These are phyloP conservation scores for Ypsolopha sequella DNA, from an alignment of 2,888 invertebrate species.

Conservation along the genomic window DNA sequence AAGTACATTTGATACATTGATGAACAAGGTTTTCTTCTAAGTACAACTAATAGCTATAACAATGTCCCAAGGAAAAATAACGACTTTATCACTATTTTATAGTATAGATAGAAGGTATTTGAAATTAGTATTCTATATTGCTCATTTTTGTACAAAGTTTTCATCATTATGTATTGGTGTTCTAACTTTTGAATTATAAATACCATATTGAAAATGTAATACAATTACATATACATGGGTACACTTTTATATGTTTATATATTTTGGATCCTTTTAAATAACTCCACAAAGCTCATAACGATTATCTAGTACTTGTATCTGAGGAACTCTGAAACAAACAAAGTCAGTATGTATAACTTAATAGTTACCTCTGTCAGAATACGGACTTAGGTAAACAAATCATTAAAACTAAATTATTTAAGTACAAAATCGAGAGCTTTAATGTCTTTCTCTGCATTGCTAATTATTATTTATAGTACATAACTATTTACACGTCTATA, in stretches of 20 bases:
- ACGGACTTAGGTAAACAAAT: not conserved
- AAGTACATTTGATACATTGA: not conserved
- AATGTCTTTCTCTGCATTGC: slow-evolving; percentile 49
- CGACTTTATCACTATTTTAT: slow-evolving; percentile 29
- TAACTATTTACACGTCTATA: slow-evolving; percentile 57
- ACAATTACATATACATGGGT: slow-evolving; percentile 40
- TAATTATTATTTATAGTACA: slow-evolving; percentile 15
- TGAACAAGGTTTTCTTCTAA: slow-evolving; percentile 28
- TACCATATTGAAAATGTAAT: slow-evolving; percentile 30
- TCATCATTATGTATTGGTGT: slow-evolving; percentile 65
- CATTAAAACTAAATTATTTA: slow-evolving; percentile 33
- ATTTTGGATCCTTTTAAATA: slow-evolving; percentile 30
- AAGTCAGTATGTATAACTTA: slow-evolving; percentile 8
- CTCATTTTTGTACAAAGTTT: slow-evolving; percentile 70
- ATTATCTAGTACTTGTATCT: slow-evolving; percentile 30
- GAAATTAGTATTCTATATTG: slow-evolving; percentile 63
- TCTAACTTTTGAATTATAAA: slow-evolving; percentile 46
- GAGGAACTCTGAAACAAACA: not conserved
- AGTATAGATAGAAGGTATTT: slow-evolving; percentile 22
- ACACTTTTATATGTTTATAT: slow-evolving; percentile 32
- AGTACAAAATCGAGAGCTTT: slow-evolving; percentile 55
- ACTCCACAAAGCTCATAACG: slow-evolving; percentile 42
- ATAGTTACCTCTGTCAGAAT: slow-evolving; percentile 2
- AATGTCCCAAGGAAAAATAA: slow-evolving; percentile 54
- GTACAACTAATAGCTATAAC: slow-evolving; percentile 55